phyloP scores from a whole-genome alignment of 2,797 vertebrate species.

The Enteromius paludinosus region DNA sequence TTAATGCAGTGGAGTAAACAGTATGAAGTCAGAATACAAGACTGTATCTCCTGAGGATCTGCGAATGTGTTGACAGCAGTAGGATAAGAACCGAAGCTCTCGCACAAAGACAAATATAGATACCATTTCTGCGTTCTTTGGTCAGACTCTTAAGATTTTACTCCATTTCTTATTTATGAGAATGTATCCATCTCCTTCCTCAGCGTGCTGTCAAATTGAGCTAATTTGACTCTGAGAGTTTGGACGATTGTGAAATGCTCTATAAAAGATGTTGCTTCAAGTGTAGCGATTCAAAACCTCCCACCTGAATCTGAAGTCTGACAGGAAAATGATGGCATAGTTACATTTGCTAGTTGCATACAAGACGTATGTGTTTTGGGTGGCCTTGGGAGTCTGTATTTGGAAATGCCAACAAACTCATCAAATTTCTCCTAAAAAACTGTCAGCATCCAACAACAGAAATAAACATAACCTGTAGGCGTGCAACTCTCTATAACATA shows the following conservation, averaged over 20 bases:
- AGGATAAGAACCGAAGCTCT: constrained; percentile 40
- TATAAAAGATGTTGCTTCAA: constrained; percentile 1
- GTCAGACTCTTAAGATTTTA: constrained; percentile 22
- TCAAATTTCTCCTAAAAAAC: constrained; percentile 6
- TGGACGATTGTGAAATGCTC: background rate
- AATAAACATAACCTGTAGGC: constrained; percentile 29
- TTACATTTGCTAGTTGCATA: constrained; percentile 10
- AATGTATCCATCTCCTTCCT: background rate
- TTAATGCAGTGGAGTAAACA: constrained; percentile 43
- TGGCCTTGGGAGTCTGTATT: constrained; percentile 25
- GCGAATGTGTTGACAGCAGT: constrained; percentile 26
- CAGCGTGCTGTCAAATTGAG: background rate
- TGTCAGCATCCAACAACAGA: constrained; percentile 14
- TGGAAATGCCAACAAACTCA: constrained; percentile 28
- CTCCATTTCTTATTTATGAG: constrained; percentile 17
- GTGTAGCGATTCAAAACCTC: background rate
- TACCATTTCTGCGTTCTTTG: constrained; percentile 33
- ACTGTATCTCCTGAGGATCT: constrained; percentile 46
- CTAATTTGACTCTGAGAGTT: constrained; percentile 15
- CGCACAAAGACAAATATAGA: constrained; percentile 35
- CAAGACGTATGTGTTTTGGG: background rate
- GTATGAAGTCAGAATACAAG: constrained; percentile 35
- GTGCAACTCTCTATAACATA: constrained; percentile 1
- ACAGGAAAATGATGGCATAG: constrained; percentile 19
- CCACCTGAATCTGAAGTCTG: constrained; percentile 22